Conservation (phyloP, 2,888 invertebrate genomes). For the Ptychoptera albimana region DNA sequence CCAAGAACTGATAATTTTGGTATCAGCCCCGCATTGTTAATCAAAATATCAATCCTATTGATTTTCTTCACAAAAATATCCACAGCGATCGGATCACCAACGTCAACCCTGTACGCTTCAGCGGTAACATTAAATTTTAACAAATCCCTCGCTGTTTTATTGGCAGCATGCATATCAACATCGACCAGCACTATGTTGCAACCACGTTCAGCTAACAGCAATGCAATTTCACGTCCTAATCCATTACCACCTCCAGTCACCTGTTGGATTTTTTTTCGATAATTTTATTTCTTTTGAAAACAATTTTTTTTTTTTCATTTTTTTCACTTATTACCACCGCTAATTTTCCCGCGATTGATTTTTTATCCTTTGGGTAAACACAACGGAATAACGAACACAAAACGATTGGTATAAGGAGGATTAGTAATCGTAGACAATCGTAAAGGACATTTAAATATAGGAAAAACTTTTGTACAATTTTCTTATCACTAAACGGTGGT, state of each 20-base stretch:
- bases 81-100: not conserved
- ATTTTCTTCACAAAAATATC: constrained; percentile 9
- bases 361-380: not conserved
- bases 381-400: not conserved
- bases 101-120: constrained; percentile 18
- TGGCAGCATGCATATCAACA: constrained; percentile 25
- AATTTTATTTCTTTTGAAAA: too few species aligned
- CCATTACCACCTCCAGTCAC: constrained; percentile 34
- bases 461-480: too few species aligned
- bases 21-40: constrained; percentile 33
- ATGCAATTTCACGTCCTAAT: constrained; percentile 30
- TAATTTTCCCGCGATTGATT: constrained; percentile 4
- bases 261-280: constrained; percentile 11
- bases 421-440: too few species aligned
- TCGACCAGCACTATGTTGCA: constrained; percentile 31
- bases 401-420: too few species aligned
- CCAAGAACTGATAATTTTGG: constrained; percentile 26
- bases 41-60: constrained; percentile 31
- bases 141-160: constrained; percentile 24
- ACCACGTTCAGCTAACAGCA: constrained; percentile 27
- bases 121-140: constrained; percentile 23
- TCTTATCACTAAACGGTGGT: not conserved
- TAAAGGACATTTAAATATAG: too few species aligned
- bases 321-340: constrained; percentile 3
- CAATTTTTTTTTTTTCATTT: too few species aligned